phyloP scores from a whole-genome alignment of 2,113 vertebrate genomes.

The Empidonax alnorum region DNA sequence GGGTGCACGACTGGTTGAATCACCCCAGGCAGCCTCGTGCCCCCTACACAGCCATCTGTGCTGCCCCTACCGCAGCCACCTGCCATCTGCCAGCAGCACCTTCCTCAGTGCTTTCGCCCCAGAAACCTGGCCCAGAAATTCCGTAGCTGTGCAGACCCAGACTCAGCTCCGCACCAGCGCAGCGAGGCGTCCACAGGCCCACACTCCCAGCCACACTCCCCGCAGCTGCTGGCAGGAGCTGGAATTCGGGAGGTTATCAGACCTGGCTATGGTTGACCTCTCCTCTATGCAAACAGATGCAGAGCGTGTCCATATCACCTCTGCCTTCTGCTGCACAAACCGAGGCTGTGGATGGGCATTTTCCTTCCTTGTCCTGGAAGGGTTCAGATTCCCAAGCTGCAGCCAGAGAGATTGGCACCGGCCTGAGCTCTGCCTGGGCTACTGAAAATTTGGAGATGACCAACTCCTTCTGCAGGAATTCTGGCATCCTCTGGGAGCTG shows the following conservation, averaged over 20 bases:
- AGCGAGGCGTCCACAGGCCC: accelerated
- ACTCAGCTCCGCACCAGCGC: accelerated
- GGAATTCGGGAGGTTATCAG: neutral
- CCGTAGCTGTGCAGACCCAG: accelerated
- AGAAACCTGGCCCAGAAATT: slow-evolving; percentile 46
- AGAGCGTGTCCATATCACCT: accelerated
- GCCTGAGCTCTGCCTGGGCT: neutral
- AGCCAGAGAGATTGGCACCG: neutral
- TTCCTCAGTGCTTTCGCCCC: neutral
- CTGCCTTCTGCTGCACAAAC: neutral
- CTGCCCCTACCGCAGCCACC: accelerated
- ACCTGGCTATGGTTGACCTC: accelerated
- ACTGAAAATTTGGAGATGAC: neutral
- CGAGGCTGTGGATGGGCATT: accelerated
- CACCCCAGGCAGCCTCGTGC: accelerated
- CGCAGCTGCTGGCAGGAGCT: accelerated
- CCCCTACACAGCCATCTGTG: neutral
- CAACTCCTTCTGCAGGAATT: neutral
- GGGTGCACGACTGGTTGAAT: accelerated
- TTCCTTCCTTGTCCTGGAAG: neutral
- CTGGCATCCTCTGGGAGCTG: neutral
- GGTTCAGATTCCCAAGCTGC: neutral
- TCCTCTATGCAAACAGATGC: neutral
- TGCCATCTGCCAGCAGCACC: neutral
- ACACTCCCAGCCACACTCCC: accelerated